A percentile compares a stretch with the other conserved stretches of the same genome.
Conservation (phyloP, 1,140 invertebrate genomes). For the Delia radicum region DNA sequence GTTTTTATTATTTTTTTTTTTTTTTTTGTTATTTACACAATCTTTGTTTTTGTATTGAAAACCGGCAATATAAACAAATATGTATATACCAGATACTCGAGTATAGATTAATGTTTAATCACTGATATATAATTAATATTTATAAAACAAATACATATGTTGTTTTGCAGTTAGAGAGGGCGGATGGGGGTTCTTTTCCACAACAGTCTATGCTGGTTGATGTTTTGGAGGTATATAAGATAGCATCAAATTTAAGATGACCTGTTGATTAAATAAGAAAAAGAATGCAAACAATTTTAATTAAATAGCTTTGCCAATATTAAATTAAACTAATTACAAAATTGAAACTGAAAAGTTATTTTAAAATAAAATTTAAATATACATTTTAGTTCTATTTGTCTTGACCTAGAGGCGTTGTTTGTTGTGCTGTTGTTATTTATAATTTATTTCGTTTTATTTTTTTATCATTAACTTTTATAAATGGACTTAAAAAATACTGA, state of each 20-base stretch:
- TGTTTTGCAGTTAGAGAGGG: neutral
- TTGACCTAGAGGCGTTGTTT: constrained; percentile 18
- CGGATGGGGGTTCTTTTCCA: neutral
- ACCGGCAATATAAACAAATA: neutral
- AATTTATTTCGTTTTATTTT: neutral
- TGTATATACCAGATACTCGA: neutral
- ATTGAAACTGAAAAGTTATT: neutral
- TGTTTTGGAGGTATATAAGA: neutral
- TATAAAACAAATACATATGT: neutral
- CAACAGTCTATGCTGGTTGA: neutral
- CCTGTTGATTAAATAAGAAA: neutral
- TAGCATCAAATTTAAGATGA: neutral
- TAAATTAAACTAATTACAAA: neutral
- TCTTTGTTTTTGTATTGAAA: no score
- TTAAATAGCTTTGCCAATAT: neutral
- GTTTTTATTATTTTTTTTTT: neutral
- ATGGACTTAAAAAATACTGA: neutral
- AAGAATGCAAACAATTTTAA: neutral
- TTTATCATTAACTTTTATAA: neutral
- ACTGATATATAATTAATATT: neutral
- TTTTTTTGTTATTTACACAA: neutral
- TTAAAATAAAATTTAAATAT: no score
- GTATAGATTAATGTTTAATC: neutral
- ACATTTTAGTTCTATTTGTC: no score
- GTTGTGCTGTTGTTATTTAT: neutral